A percentile compares a stretch with the other conserved stretches of the same genome.
These are phyloP conservation scores for Keiferia lycopersicella DNA, from an alignment of 2,888 invertebrate species.

Conservation along the genomic window DNA sequence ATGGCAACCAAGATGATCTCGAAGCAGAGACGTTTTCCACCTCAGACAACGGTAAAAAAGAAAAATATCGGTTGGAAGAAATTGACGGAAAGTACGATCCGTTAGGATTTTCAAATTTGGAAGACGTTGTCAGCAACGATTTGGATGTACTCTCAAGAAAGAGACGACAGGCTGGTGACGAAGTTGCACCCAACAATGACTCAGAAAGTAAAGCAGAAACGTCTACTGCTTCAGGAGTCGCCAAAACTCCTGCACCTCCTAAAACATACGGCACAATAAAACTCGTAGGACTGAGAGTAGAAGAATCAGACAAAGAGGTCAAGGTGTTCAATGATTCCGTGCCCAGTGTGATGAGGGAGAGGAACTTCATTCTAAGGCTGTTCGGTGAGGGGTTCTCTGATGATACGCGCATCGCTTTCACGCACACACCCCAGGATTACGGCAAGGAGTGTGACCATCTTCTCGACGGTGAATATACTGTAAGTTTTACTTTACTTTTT, in stretches of 20 bases:
- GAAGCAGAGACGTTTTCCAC: conserved; percentile 10
- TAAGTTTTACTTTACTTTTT: conserved; percentile 34
- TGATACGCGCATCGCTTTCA: conserved; percentile 62
- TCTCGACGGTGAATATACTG: conserved; percentile 56
- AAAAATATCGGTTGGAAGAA: conserved; percentile 9
- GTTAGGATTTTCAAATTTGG: not conserved
- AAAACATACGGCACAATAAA: conserved; percentile 29
- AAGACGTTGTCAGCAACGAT: conserved; percentile 7
- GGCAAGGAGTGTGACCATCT: conserved; percentile 50
- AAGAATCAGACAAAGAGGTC: conserved; percentile 66
- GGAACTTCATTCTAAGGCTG: conserved; percentile 54
- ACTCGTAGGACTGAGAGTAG: conserved; percentile 62
- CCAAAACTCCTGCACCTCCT: not conserved
- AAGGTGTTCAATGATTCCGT: conserved; percentile 65
- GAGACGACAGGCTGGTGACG: not conserved
- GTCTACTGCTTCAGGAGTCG: not conserved
- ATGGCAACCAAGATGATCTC: conserved; percentile 6
- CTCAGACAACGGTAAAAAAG: not conserved
- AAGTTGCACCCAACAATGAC: not conserved
- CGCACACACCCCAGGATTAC: conserved; percentile 50
- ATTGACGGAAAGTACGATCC: not conserved
- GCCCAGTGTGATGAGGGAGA: conserved; percentile 63
- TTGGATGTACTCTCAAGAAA: not conserved
- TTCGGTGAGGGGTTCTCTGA: conserved; percentile 64
- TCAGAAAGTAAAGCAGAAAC: not conserved